phyloP scores from a whole-genome alignment of 2,113 vertebrate genomes.

The Chlorocebus sabaeus region DNA sequence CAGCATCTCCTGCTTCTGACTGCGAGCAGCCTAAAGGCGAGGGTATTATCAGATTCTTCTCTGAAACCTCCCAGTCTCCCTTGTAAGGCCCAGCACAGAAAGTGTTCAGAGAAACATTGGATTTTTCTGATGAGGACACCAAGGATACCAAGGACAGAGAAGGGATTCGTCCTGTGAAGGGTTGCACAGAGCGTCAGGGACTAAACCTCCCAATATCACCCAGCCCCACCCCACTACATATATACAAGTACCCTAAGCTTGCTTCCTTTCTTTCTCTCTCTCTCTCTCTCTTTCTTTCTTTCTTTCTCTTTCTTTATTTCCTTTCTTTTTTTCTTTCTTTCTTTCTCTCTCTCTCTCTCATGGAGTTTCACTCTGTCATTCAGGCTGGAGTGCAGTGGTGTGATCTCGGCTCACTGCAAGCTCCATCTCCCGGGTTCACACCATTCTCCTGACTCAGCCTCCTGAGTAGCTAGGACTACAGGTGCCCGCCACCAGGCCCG shows the following conservation, averaged over 20 bases:
- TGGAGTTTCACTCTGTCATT: no score
- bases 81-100: background rate
- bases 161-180: background rate
- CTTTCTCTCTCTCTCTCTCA: no score
- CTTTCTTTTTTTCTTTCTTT: no score
- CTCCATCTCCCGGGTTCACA: no score
- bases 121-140: background rate
- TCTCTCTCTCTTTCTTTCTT: no score
- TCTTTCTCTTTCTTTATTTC: no score
- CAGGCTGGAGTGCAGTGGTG: no score
- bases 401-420: no score
- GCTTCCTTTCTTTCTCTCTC: accelerated
- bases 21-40: background rate
- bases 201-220: background rate
- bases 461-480: no score
- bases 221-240: background rate
- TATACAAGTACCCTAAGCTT: background rate
- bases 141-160: slow-evolving; percentile 11
- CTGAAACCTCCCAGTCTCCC: background rate
- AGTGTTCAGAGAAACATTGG: background rate
- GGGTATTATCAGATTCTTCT: background rate
- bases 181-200: background rate
- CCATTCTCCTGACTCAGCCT: no score
- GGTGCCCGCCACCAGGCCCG: no score
- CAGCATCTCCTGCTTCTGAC: background rate